Percentiles rank a stretch among this genome's conserved stretches.
These are phyloP conservation scores for Ginglymostoma cirratum DNA, from an alignment of 2,113 vertebrate genomes.

Conservation along the genomic window DNA sequence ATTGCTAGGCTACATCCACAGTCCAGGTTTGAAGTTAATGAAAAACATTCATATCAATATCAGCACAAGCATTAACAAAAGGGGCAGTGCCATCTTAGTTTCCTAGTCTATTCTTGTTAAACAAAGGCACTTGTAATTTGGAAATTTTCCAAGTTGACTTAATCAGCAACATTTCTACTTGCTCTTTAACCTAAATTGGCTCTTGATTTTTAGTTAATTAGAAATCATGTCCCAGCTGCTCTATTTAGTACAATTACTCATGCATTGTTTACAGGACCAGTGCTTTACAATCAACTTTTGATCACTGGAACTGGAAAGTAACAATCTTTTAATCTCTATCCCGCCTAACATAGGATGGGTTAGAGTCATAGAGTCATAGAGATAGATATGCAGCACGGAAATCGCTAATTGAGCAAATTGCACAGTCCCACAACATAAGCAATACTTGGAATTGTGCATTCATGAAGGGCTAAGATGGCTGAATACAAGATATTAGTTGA, in stretches of 20 bases:
- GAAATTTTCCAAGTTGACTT: not conserved
- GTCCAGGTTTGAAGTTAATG: not conserved
- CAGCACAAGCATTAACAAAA: not conserved
- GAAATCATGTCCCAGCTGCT: not conserved
- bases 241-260: not conserved
- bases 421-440: not conserved
- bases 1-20: not conserved
- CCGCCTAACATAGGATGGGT: too few species aligned
- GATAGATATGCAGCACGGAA: not conserved
- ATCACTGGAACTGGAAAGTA: not conserved
- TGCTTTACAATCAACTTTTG: not conserved
- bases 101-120: not conserved
- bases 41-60: not conserved
- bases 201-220: slow-evolving; percentile 18
- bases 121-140: not conserved
- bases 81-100: not conserved
- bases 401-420: not conserved
- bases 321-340: not conserved
- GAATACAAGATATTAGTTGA: not conserved
- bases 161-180: not conserved
- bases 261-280: not conserved
- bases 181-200: not conserved
- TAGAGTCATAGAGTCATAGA: too few species aligned
- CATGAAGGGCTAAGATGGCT: not conserved
- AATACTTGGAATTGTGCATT: not conserved